Conservation (phyloP, 2,888 invertebrate genomes). For the Cerceris ruficornis region DNA sequence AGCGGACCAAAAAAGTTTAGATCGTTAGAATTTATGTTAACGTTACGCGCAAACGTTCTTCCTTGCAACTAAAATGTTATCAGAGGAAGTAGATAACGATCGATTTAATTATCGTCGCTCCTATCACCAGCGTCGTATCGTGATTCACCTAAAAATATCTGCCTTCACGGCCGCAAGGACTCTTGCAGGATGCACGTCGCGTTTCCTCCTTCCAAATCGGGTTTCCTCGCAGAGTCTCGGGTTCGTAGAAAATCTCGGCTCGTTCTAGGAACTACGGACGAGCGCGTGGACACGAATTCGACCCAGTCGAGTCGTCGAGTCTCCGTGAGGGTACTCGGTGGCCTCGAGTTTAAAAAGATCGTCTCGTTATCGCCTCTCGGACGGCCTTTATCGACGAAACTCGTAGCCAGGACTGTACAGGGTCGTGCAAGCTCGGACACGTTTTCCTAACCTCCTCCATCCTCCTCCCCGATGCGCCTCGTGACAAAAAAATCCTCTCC, state of each 20-base stretch:
- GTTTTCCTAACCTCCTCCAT: conserved; percentile 67
- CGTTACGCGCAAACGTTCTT: too few species aligned
- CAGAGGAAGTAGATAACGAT: too few species aligned
- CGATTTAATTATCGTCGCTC: too few species aligned
- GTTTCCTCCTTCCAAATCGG: neutral
- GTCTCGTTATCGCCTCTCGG: conserved; percentile 19
- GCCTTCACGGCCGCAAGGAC: too few species aligned
- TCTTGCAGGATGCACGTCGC: too few species aligned
- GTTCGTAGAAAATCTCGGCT: conserved; percentile 22
- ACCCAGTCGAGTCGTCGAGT: neutral
- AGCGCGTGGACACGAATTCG: conserved; percentile 4
- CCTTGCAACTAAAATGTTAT: too few species aligned
- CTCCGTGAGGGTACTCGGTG: neutral
- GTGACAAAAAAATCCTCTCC: conserved; percentile 46
- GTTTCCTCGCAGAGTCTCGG: too few species aligned
- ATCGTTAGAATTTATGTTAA: too few species aligned
- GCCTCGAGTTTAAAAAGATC: conserved; percentile 9
- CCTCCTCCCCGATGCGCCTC: conserved; percentile 19
- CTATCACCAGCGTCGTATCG: too few species aligned
- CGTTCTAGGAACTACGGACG: conserved; percentile 6
- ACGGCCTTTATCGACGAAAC: conserved; percentile 68
- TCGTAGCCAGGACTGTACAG: conserved; percentile 72
- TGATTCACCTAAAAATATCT: too few species aligned
- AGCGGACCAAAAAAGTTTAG: too few species aligned
- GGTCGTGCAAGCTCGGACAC: conserved; percentile 70